Percentiles rank a stretch among this genome's conserved stretches.
phyloP scores from a whole-genome alignment of 1,140 invertebrate genomes.

The Stenopsyche tienmushanensis region DNA sequence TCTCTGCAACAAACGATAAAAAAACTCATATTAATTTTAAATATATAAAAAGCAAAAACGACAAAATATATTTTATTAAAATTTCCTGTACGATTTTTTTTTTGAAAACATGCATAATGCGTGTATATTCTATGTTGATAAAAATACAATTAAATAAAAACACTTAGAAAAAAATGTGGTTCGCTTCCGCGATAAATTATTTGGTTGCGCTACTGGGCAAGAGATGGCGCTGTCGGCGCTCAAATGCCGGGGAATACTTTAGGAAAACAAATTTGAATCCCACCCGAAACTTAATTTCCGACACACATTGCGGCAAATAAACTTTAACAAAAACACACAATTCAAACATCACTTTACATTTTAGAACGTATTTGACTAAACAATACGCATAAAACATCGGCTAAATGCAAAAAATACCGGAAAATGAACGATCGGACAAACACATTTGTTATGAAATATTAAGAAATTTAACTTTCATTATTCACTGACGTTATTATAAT shows the following conservation, averaged over 20 bases:
- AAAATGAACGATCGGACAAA: no score
- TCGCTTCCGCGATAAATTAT: not conserved
- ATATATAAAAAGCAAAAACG: no score
- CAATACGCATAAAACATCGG: no score
- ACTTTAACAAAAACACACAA: no score
- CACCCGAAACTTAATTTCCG: no score
- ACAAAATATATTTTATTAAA: not conserved
- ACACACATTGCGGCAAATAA: not conserved
- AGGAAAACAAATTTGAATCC: no score
- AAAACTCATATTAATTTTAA: constrained; percentile 30
- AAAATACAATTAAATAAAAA: not conserved
- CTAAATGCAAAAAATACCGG: no score
- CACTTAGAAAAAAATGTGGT: not conserved
- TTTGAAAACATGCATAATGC: not conserved
- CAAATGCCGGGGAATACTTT: not conserved
- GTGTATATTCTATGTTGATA: not conserved
- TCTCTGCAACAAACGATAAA: constrained; percentile 74
- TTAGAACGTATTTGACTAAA: no score
- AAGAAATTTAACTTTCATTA: no score
- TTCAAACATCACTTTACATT: no score
- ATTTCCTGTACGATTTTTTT: not conserved
- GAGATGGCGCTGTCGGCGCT: not conserved
- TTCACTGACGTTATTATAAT: no score
- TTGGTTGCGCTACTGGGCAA: not conserved
- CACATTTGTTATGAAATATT: no score